These are phyloP conservation scores for Lasioglossum figueresi DNA, from an alignment of 2,888 invertebrate species.

Conservation along the genomic window DNA sequence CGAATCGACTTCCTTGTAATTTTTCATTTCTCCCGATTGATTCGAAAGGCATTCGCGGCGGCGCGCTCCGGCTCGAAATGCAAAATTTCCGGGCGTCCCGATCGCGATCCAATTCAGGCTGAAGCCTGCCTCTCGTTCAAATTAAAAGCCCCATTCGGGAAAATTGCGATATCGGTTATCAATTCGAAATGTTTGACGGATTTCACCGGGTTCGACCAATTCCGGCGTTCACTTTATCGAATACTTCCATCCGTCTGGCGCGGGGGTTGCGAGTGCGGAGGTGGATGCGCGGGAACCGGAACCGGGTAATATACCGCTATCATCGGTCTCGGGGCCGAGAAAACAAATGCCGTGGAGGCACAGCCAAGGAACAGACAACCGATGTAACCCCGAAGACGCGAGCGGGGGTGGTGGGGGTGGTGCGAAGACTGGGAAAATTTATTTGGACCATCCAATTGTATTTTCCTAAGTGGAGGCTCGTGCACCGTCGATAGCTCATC, in stretches of 20 bases:
- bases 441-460: slow-evolving; percentile 76
- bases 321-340: slow-evolving; percentile 55
- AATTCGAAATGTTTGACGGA: slow-evolving; percentile 29
- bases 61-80: neutral
- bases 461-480: slow-evolving; percentile 75
- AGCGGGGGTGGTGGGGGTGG: neutral
- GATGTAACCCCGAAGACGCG: slow-evolving; percentile 33
- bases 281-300: slow-evolving; percentile 20
- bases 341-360: slow-evolving; percentile 64
- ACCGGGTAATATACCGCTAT: slow-evolving; percentile 64
- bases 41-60: neutral
- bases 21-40: neutral
- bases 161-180: slow-evolving; percentile 13
- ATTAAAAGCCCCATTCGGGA: slow-evolving; percentile 19
- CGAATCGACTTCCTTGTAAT: neutral
- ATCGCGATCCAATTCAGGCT: slow-evolving; percentile 3
- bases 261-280: neutral
- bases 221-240: slow-evolving; percentile 45
- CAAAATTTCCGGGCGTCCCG: neutral
- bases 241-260: slow-evolving; percentile 37
- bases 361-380: slow-evolving; percentile 19
- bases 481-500: slow-evolving; percentile 74
- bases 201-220: slow-evolving; percentile 23
- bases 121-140: slow-evolving; percentile 13
- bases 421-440: slow-evolving; percentile 65